Percentiles rank a stretch among this genome's conserved stretches.
Evolutionary conservation across 2,797 vertebrate genomes (phyloP).

Genomic region (Labeo calbasu): DNA sequence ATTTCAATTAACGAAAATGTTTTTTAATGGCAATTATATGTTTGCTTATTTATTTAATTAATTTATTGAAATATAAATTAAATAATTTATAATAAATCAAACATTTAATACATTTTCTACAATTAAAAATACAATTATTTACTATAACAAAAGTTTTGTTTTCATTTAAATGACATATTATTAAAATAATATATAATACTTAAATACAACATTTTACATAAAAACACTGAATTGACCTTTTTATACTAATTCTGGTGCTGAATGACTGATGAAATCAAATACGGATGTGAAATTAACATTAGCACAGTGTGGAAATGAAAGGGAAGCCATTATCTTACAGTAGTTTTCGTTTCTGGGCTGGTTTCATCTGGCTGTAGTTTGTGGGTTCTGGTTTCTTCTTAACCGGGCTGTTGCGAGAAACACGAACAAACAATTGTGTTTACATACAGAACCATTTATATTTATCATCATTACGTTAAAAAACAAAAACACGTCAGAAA

Average conservation of each 20-base stretch:
- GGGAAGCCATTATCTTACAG: slow-evolving; percentile 68
- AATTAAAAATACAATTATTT: too few species aligned
- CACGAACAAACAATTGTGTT: slow-evolving; percentile 11
- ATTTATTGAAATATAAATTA: too few species aligned
- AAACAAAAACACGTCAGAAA: neutral
- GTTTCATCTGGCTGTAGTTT: slow-evolving; percentile 79
- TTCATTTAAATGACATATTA: too few species aligned
- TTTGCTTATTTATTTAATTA: too few species aligned
- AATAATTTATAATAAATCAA: too few species aligned
- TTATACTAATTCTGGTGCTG: neutral
- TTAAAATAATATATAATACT: too few species aligned
- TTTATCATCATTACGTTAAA: neutral
- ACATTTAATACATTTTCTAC: too few species aligned
- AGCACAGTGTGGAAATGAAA: neutral
- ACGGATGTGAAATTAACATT: neutral
- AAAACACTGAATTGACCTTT: neutral
- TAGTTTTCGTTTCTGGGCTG: slow-evolving; percentile 77
- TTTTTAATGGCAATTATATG: too few species aligned
- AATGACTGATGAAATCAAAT: neutral
- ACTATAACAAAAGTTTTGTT: too few species aligned
- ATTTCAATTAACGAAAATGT: too few species aligned
- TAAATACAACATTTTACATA: too few species aligned
- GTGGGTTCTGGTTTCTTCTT: slow-evolving; percentile 73
- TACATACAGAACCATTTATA: slow-evolving; percentile 4
- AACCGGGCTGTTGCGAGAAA: slow-evolving; percentile 64